These are phyloP conservation scores for Rotaria socialis DNA, from an alignment of 2,888 invertebrate genomes.

Conservation along the genomic window DNA sequence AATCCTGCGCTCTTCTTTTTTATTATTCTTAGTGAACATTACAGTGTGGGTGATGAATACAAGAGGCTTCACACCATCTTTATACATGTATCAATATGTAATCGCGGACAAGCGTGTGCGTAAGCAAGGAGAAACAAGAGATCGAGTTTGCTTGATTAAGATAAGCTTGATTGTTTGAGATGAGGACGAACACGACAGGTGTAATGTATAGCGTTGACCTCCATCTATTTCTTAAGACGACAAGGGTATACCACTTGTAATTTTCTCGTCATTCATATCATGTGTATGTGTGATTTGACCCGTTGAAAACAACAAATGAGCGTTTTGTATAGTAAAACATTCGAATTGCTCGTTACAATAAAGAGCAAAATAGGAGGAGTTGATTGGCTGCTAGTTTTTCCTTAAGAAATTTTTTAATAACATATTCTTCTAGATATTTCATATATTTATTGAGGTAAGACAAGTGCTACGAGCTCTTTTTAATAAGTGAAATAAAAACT, in stretches of 20 bases:
- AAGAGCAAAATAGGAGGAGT: no score
- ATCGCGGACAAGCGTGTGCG: background rate
- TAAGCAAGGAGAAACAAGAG: background rate
- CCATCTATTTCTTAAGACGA: background rate
- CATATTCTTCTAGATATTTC: no score
- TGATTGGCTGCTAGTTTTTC: no score
- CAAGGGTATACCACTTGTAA: background rate
- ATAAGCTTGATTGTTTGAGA: background rate
- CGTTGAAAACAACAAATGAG: background rate
- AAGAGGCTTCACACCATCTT: background rate
- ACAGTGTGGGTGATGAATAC: no score
- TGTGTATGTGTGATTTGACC: background rate
- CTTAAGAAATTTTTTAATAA: no score
- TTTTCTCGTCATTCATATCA: background rate
- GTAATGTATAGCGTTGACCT: background rate
- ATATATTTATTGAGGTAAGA: no score
- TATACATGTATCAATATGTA: background rate
- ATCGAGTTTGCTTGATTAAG: conserved; percentile 18
- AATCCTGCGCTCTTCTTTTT: background rate
- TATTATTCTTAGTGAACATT: background rate
- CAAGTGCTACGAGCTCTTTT: no score
- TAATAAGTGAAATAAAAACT: no score
- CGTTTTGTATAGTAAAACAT: no score
- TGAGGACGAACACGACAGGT: background rate
- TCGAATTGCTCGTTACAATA: no score